These are phyloP conservation scores for Hydrotaea diabolus DNA, from an alignment of 2,888 invertebrate genomes.

Conservation along the genomic window DNA sequence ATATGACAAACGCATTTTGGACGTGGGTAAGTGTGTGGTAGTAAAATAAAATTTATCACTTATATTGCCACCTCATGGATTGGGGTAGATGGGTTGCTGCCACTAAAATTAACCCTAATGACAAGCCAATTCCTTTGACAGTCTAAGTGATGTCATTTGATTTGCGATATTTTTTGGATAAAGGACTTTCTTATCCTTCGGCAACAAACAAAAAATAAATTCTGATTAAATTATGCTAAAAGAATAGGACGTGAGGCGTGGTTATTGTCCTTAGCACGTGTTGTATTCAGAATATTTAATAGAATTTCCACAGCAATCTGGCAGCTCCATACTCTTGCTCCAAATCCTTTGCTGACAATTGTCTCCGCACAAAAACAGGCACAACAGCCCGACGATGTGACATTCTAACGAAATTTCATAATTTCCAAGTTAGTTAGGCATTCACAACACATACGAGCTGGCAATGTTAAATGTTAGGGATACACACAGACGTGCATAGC, in stretches of 20 bases:
- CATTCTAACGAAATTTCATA: slow-evolving; percentile 15
- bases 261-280: slow-evolving; percentile 9
- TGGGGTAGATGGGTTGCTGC: too few species aligned
- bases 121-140: neutral
- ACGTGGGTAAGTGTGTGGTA: too few species aligned
- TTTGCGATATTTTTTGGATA: too few species aligned
- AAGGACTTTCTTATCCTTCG: slow-evolving; percentile 9
- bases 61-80: too few species aligned
- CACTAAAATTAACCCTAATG: neutral
- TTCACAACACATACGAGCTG: slow-evolving; percentile 59
- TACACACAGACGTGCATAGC: neutral
- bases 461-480: slow-evolving; percentile 58
- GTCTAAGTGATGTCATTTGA: slow-evolving; percentile 11
- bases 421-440: slow-evolving; percentile 37
- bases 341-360: slow-evolving; percentile 2
- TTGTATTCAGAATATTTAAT: slow-evolving; percentile 13
- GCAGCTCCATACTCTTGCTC: slow-evolving; percentile 3
- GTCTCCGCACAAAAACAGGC: neutral
- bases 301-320: slow-evolving; percentile 33
- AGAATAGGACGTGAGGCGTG: neutral
- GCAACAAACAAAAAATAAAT: neutral
- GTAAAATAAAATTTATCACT: too few species aligned
- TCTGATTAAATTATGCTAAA: slow-evolving; percentile 13
- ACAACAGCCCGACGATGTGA: slow-evolving; percentile 15
- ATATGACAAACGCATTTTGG: too few species aligned